A percentile compares a stretch with the other conserved stretches of the same genome.
Evolutionary conservation across 1,140 invertebrate genomes (phyloP).

Genomic region (Drosophila athabasca): DNA sequence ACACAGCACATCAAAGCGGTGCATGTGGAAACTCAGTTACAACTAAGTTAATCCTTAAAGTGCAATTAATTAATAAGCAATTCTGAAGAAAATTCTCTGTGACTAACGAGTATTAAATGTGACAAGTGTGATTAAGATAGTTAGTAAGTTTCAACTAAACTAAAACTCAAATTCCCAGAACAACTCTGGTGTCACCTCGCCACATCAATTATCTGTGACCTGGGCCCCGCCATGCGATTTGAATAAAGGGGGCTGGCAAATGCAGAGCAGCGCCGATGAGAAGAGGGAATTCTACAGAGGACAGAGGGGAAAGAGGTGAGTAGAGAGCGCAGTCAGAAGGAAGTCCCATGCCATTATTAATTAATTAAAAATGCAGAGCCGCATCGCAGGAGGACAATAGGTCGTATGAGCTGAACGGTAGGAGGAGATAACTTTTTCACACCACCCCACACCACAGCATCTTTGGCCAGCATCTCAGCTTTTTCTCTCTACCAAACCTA

Average conservation of each 20-base stretch:
- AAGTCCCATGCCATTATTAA: background rate
- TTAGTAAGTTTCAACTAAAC: conserved; percentile 3
- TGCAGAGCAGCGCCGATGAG: conserved; percentile 71
- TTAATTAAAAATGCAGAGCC: conserved; percentile 40
- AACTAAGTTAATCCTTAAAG: background rate
- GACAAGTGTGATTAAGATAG: conserved; percentile 26
- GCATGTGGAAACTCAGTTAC: background rate
- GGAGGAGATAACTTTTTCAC: background rate
- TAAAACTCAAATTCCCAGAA: conserved; percentile 55
- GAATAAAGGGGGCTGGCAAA: conserved; percentile 68
- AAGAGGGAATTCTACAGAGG: conserved; percentile 63
- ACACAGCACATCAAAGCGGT: no score
- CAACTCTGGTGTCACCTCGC: conserved; percentile 75
- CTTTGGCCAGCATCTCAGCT: background rate
- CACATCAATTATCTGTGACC: conserved; percentile 81
- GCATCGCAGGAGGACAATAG: conserved; percentile 70
- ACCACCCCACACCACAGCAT: no score
- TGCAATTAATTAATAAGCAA: conserved; percentile 18
- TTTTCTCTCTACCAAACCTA: background rate
- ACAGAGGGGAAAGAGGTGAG: conserved; percentile 62
- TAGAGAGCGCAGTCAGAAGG: background rate
- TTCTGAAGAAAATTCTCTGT: background rate
- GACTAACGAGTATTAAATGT: conserved; percentile 7
- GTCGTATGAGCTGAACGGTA: conserved; percentile 65
- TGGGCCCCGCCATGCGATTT: conserved; percentile 79